A percentile compares a stretch with the other conserved stretches of the same genome.
Evolutionary conservation across 1,140 invertebrate species (phyloP).

Genomic region (Asbolus verrucosus): DNA sequence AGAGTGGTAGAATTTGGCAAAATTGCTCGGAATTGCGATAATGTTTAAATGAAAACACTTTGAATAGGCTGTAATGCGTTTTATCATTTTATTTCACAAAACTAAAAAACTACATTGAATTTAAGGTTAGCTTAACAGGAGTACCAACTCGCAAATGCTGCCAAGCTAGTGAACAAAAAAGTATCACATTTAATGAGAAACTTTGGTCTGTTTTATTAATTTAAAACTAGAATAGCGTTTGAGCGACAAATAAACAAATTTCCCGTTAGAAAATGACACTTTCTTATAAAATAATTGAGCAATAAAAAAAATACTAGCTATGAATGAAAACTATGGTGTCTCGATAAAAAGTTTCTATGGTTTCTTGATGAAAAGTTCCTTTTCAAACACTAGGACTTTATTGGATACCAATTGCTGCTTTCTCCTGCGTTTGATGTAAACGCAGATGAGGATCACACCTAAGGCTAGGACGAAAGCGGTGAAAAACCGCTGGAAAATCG

Average conservation of each 20-base stretch:
- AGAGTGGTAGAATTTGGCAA: too few species aligned
- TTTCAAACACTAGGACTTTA: conserved; percentile 16
- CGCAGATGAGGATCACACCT: conserved; percentile 12
- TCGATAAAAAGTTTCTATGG: conserved; percentile 4
- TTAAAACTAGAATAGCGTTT: conserved; percentile 5
- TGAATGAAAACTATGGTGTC: conserved; percentile 9
- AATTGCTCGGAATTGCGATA: too few species aligned
- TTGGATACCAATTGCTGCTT: conserved; percentile 11
- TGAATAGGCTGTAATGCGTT: neutral
- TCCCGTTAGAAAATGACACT: conserved; percentile 33
- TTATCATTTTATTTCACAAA: neutral
- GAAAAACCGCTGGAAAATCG: conserved; percentile 50
- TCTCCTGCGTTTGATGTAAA: conserved; percentile 11
- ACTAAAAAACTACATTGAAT: neutral
- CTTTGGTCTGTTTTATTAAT: conserved; percentile 25
- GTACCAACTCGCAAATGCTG: neutral
- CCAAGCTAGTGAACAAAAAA: conserved; percentile 15
- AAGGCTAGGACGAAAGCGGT: neutral
- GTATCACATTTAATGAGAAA: conserved; percentile 38
- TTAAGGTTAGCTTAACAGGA: conserved; percentile 6
- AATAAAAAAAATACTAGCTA: too few species aligned
- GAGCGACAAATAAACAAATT: conserved; percentile 1
- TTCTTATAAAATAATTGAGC: conserved; percentile 36
- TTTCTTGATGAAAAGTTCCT: conserved; percentile 17
- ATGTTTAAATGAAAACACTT: too few species aligned